Base-by-base conservation (phyloP, 2,797 vertebrate genomes). In the Pterois miles region DNA sequence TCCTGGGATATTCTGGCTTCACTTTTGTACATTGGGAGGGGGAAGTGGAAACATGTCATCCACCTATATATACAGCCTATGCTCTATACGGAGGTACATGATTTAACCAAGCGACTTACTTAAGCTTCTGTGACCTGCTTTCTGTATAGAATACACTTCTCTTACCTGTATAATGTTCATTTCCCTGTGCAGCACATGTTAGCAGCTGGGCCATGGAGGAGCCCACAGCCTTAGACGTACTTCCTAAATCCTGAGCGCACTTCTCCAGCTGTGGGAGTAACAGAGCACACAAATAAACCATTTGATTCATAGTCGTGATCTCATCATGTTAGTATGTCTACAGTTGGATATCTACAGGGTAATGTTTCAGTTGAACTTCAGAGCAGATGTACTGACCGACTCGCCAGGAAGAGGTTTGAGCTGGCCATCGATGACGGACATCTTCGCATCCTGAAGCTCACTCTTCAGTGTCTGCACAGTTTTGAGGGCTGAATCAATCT, bases 201-300 rank as follows among this genome's bases (percentile, higher is more conserved):
- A 99, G 91, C 71, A 99, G 76, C 90, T 99, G 98, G 0, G 98
- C 98, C 98, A 99, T 99, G 23, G 97, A 99, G 4, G 98, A 99
- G 25, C 98, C 98, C 0, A 99, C 98, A 0, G 98, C 96, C 92
- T 99, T 99, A 1, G 98, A 99, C 0, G 98, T 99, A 70, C 98
- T 98, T 69, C 98, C 98, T 80, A 99, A 94, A 90, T 99, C 98
- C 93, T 99, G 98, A 52, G 98, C 97, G 70, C 98, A 99, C 86
- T 98, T 99, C 94, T 99, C 98, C 72, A 99, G 94, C 98, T 99
- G 89, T 12, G 66, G 78, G 78, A 88, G 83, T 8, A 68, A 80
- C 20, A 87, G 10, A 83, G 48, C 5, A 58, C 27, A 80, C 33
- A 74, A 54, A 70, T 29, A 70, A 69, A 56, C 54, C 18, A 12